Evolutionary conservation across 2,888 invertebrate species (phyloP).

Genomic region (Argynnis bischoffii): DNA sequence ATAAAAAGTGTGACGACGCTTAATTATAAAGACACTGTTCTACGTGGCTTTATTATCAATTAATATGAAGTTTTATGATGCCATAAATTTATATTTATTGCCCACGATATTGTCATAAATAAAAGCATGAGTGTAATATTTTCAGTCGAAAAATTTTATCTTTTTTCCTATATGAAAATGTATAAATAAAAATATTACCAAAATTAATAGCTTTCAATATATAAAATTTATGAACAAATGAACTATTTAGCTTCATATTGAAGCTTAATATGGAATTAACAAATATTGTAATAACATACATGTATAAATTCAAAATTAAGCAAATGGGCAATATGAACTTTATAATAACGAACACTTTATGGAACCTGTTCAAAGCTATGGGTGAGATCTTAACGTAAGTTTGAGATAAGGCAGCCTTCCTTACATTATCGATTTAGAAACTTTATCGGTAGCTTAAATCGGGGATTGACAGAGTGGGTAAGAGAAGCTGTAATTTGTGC

Average conservation of each 20-base stretch:
- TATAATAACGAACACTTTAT: slow-evolving; percentile 20
- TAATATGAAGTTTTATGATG: slow-evolving; percentile 26
- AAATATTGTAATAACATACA: not conserved
- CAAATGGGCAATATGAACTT: slow-evolving; percentile 2
- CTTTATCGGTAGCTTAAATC: slow-evolving; percentile 40
- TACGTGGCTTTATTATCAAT: slow-evolving; percentile 29
- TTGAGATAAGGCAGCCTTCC: slow-evolving; percentile 37
- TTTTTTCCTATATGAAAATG: slow-evolving; percentile 1
- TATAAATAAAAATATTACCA: slow-evolving; percentile 1
- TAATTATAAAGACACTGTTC: slow-evolving; percentile 37
- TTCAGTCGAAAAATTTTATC: slow-evolving; percentile 17
- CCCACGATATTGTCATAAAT: slow-evolving; percentile 23
- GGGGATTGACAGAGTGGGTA: slow-evolving; percentile 36
- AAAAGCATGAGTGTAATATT: slow-evolving; percentile 16
- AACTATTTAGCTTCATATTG: not conserved
- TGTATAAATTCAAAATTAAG: not conserved
- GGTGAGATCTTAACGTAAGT: slow-evolving; percentile 39
- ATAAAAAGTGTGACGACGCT: slow-evolving; percentile 35
- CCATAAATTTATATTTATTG: slow-evolving; percentile 31
- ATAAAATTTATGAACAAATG: not conserved
- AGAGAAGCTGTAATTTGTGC: slow-evolving; percentile 31
- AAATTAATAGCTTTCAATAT: not conserved
- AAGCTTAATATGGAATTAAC: not conserved
- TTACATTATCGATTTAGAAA: slow-evolving; percentile 40
- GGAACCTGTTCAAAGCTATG: slow-evolving; percentile 30